Evolutionary conservation across 2,888 invertebrate genomes (phyloP).

Genomic region (Thymelicus lineola): DNA sequence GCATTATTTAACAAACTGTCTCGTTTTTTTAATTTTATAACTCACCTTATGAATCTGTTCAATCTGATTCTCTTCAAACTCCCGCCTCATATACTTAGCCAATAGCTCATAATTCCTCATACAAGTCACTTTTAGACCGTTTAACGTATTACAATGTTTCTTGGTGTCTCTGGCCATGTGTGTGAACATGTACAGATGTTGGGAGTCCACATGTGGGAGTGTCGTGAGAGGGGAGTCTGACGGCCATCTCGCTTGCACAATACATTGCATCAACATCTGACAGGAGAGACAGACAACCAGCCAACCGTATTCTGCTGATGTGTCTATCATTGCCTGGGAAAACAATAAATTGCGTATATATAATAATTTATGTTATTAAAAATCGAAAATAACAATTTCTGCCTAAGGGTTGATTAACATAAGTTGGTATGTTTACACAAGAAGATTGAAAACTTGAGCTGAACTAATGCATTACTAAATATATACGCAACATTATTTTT

Average conservation of each 20-base stretch:
- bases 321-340: slow-evolving; percentile 97
- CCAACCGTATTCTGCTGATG: slow-evolving; percentile 96
- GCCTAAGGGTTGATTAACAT: no score
- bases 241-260: slow-evolving; percentile 96
- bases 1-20: no score
- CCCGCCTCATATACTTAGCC: slow-evolving; percentile 85
- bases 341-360: no score
- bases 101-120: slow-evolving; percentile 86
- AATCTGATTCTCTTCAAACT: slow-evolving; percentile 88
- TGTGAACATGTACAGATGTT: slow-evolving; percentile 86
- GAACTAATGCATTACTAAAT: no score
- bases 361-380: no score
- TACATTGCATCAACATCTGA: slow-evolving; percentile 93
- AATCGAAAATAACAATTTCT: no score
- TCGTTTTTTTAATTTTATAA: no score
- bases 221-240: slow-evolving; percentile 89
- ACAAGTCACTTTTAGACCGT: slow-evolving; percentile 84
- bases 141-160: slow-evolving; percentile 77
- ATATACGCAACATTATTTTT: no score
- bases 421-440: no score
- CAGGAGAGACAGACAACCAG: slow-evolving; percentile 91
- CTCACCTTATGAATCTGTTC: slow-evolving; percentile 87
- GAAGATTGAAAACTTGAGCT: no score
- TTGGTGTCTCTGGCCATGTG: slow-evolving; percentile 71
- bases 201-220: slow-evolving; percentile 90